Evolutionary conservation across 2,797 vertebrate genomes (phyloP).

Genomic region (Heliangelus exortis): DNA sequence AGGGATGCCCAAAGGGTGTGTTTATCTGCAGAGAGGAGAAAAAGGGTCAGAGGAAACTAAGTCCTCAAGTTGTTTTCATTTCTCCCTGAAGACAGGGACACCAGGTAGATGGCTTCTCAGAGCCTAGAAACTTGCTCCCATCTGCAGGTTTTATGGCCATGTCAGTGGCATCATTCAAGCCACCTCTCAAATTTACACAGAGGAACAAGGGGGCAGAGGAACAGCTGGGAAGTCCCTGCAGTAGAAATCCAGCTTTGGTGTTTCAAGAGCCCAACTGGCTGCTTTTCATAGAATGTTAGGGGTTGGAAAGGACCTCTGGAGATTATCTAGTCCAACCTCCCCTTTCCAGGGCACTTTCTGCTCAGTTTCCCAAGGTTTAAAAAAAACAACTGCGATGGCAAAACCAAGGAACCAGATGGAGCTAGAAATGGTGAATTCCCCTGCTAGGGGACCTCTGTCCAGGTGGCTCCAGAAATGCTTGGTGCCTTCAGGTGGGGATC

Average conservation of each 20-base stretch:
- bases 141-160: not conserved
- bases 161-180: not conserved
- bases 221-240: not conserved
- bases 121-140: not conserved
- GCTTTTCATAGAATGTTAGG: not conserved
- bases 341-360: not conserved
- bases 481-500: rapidly evolving
- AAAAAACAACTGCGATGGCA: too few relatives aligned
- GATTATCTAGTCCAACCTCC: too few relatives aligned
- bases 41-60: not conserved
- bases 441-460: not conserved
- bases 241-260: not conserved
- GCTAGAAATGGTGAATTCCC: rapidly evolving
- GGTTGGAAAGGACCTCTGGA: too few relatives aligned
- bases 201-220: not conserved
- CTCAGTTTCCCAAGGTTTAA: not conserved
- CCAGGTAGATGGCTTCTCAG: not conserved
- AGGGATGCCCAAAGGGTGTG: not conserved
- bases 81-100: not conserved
- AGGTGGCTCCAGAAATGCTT: not conserved
- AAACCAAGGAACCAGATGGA: not conserved
- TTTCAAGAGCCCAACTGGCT: not conserved
- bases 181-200: not conserved
- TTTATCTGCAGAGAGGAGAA: not conserved
- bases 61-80: not conserved